Base-by-base conservation (phyloP, 2,888 invertebrate species). In the Tupiocoris notatus region DNA sequence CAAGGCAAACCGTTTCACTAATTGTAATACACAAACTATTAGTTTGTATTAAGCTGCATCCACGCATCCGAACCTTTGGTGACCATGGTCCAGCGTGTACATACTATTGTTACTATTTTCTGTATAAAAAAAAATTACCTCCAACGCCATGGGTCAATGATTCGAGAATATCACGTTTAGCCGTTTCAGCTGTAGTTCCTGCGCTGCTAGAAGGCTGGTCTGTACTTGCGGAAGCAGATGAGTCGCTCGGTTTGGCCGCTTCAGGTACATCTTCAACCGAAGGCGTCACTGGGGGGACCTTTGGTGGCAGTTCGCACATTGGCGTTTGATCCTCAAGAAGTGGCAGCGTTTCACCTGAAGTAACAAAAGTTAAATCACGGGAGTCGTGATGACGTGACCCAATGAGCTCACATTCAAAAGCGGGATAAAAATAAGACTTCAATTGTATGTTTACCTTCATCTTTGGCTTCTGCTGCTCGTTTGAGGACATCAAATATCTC, bases 401-500 rank as follows among this genome's bases (percentile, higher is more conserved):
- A n/a, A n/a, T n/a, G n/a, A n/a, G n/a, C n/a, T n/a, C n/a, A n/a
- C n/a, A n/a, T n/a, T n/a, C n/a, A n/a, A n/a, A n/a, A n/a, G n/a
- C n/a, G n/a, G n/a, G n/a, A n/a, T n/a, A n/a, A n/a, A n/a, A n/a
- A n/a, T n/a, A n/a, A n/a, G n/a, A n/a, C n/a, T n/a, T n/a, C n/a
- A n/a, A n/a, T n/a, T n/a, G n/a, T n/a, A n/a, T n/a, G n/a, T n/a
- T n/a, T n/a, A 75, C 75, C 79, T 73, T 79, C 79, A 39, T 79
- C 79, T 25, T 79, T 78, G 78, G 91, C 92, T 81, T 91, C 92
- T 0, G 93, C 93, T 0, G 93, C 93, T 81, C 93, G 90, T 83
- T 93, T 93, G 17, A 94, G 85, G 7, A 93, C 92, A 21, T 89
- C 89, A 83, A 93, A 93, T 78, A 94, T 94, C 83, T 94, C 93